Conservation (phyloP, 2,113 vertebrate species). For the Tetraodon nigroviridis region DNA sequence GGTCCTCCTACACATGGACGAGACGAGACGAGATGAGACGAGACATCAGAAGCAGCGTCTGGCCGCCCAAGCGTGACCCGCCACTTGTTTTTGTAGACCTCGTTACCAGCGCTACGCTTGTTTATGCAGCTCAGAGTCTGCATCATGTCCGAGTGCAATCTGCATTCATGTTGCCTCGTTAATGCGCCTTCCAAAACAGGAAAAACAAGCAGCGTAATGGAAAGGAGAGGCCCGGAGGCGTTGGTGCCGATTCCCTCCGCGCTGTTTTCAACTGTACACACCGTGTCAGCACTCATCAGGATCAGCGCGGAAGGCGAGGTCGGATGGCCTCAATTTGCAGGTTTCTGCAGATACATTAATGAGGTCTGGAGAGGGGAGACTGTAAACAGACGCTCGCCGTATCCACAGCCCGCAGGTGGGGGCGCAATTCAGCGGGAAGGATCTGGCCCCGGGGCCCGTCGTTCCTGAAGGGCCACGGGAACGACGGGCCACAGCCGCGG, state of each 20-base stretch:
- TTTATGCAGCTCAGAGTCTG: slow-evolving; percentile 24
- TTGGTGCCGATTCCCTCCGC: slow-evolving; percentile 15
- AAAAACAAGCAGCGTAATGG: slow-evolving; percentile 36
- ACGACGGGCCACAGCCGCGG: slow-evolving; percentile 48
- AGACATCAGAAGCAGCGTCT: background rate
- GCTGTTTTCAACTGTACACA: slow-evolving; percentile 34
- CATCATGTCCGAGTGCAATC: slow-evolving; percentile 41
- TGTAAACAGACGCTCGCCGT: slow-evolving; percentile 34
- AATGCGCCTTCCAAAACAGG: slow-evolving; percentile 39
- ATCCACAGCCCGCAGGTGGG: slow-evolving; percentile 47
- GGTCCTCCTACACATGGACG: slow-evolving; percentile 63
- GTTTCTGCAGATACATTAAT: slow-evolving; percentile 46
- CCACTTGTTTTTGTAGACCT: slow-evolving; percentile 10
- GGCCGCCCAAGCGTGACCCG: slow-evolving; percentile 1
- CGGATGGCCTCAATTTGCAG: slow-evolving; percentile 48
- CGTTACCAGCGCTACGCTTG: slow-evolving; percentile 8
- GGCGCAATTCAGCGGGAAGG: slow-evolving; percentile 38
- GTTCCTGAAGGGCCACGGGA: slow-evolving; percentile 44
- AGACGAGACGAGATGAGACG: slow-evolving; percentile 1
- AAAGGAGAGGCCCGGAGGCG: slow-evolving; percentile 35
- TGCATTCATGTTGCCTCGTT: slow-evolving; percentile 42
- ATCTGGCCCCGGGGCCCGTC: slow-evolving; percentile 38
- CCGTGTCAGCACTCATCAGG: slow-evolving; percentile 51
- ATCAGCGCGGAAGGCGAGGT: slow-evolving; percentile 29
- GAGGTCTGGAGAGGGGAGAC: slow-evolving; percentile 36